Evolutionary conservation across 2,797 vertebrate species (phyloP), one percentile per base, ranked within the genome.

Genomic region (Rhodeus uyekii): DNA sequence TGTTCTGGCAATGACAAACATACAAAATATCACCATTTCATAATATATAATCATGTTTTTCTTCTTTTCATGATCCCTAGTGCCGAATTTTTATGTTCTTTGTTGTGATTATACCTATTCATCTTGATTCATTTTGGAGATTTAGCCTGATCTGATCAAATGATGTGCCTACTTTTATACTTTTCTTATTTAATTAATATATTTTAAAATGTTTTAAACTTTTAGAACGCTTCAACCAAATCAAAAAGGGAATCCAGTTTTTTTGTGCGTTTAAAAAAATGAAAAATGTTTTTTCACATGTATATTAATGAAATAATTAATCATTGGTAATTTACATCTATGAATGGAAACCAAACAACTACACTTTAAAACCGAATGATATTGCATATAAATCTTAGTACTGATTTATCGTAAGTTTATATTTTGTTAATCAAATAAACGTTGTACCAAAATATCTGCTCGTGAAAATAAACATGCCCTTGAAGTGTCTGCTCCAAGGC

Each of bases 141-240:
- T 76, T 76, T 34, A 46, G 61, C 34, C 64, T 46, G 34, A 85
- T 76, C 78, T 44, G 60, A 86, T 67, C 76, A 85, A 85, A 67
- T 2, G 73, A 92, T 86, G 94, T 94, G 93, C 93, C 94, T 94
- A 87, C 90, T 92, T 93, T 92, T 92, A 64, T 92, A 88, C 87
- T 88, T 91, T 89, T 87, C 86, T 83, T 90, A 88, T 88, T 89
- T 91, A 87, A 91, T 87, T 88, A 87, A 88, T 89, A 64, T 85
- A 85, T 86, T 85, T 76, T 58, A 65, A 87, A 84, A 34, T 82
- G 73, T 72, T 42, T 84, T 75, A 86, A 75, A 73, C 83, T 88
- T 18, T 16, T 29, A 10, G 61, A 87, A 87, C 83, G 79, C 80
- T 84, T 64, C 63, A 86, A 87, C 39, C 72, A 81, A 87, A 84